These are phyloP conservation scores for Cryptomyrus ogoouensis DNA, from an alignment of 2,113 vertebrate genomes.

Conservation along the genomic window DNA sequence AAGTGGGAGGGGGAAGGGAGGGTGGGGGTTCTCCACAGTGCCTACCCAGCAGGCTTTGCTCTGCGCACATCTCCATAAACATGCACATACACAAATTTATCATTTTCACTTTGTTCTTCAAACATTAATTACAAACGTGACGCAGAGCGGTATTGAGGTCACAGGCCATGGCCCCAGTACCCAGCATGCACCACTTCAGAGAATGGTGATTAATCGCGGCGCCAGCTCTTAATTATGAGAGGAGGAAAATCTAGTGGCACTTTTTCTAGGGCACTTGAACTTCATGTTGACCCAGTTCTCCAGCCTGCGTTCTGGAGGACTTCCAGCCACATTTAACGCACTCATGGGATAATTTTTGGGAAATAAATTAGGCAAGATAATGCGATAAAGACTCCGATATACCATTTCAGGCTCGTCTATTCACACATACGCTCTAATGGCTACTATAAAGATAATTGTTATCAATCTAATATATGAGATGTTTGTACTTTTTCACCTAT, in stretches of 20 bases:
- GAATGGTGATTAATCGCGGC: slow-evolving; percentile 50
- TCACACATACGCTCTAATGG: not conserved
- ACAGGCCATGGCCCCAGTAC: slow-evolving; percentile 20
- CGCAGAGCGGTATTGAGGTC: slow-evolving; percentile 19
- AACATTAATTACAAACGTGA: slow-evolving; percentile 22
- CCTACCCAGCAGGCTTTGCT: slow-evolving; percentile 14
- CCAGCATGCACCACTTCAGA: slow-evolving; percentile 32
- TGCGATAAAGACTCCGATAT: not conserved
- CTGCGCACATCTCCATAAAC: not conserved
- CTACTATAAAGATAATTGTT: not conserved
- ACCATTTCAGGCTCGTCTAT: not conserved
- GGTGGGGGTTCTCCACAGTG: not conserved
- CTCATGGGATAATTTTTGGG: slow-evolving; percentile 4
- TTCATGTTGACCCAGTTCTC: slow-evolving; percentile 40
- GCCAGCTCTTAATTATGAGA: slow-evolving; percentile 52
- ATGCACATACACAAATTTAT: slow-evolving; percentile 2
- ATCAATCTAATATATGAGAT: not conserved
- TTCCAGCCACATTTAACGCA: slow-evolving; percentile 26
- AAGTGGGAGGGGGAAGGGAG: not conserved
- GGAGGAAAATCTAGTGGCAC: slow-evolving; percentile 37
- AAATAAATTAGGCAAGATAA: slow-evolving; percentile 16
- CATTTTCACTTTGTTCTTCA: not conserved
- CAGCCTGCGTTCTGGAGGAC: slow-evolving; percentile 29
- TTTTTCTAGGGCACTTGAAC: slow-evolving; percentile 49
- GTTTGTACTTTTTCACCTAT: not conserved